phyloP scores from a whole-genome alignment of 2,888 invertebrate genomes.

The Yponomeuta sedellus region DNA sequence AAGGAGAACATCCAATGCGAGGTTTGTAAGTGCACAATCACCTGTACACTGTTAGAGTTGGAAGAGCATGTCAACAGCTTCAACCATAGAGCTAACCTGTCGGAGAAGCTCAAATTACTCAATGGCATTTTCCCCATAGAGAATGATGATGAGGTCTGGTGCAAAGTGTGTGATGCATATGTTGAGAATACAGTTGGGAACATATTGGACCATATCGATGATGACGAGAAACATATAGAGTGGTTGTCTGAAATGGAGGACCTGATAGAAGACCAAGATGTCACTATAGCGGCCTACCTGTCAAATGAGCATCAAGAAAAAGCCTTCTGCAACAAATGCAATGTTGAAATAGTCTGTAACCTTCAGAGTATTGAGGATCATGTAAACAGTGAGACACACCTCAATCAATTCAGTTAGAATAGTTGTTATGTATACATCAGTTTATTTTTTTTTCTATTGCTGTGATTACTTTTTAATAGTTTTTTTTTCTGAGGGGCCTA shows the following conservation, averaged over 20 bases:
- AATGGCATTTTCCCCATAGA: slow-evolving; percentile 46
- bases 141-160: slow-evolving; percentile 44
- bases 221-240: slow-evolving; percentile 40
- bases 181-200: slow-evolving; percentile 38
- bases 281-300: slow-evolving; percentile 39
- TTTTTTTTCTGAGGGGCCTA: neutral
- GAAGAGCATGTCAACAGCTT: slow-evolving; percentile 48
- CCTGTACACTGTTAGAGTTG: slow-evolving; percentile 38
- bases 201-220: slow-evolving; percentile 44
- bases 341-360: slow-evolving; percentile 39
- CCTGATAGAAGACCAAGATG: slow-evolving; percentile 40
- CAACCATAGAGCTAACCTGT: slow-evolving; percentile 41
- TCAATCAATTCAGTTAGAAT: slow-evolving; percentile 35
- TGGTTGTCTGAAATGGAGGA: slow-evolving; percentile 53
- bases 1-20: slow-evolving; percentile 39
- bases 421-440: slow-evolving; percentile 21
- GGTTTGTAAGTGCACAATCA: slow-evolving; percentile 38
- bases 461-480: neutral
- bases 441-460: slow-evolving; percentile 19
- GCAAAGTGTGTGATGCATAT: slow-evolving; percentile 46
- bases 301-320: slow-evolving; percentile 41
- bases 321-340: slow-evolving; percentile 49
- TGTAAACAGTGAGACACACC: slow-evolving; percentile 42
- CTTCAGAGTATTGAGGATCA: slow-evolving; percentile 39
- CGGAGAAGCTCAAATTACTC: slow-evolving; percentile 43